Conservation (phyloP, 2,888 invertebrate genomes). For the Thymelicus lineola region DNA sequence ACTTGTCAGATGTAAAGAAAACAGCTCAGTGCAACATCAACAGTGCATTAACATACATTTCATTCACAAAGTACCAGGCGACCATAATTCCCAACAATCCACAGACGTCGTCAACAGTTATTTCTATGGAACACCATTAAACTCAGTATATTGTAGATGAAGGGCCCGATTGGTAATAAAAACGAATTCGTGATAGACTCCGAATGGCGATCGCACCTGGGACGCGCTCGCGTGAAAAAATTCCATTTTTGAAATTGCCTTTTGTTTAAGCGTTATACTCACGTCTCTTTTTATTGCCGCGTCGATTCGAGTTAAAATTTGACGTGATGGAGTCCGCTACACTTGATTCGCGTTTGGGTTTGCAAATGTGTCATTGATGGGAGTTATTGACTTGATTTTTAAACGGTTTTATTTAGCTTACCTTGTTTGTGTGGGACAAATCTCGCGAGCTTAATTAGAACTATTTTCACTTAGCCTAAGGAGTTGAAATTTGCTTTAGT, state of each 20-base stretch:
- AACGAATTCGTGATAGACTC: constrained; percentile 39
- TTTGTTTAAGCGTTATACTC: constrained; percentile 37
- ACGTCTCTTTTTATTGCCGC: constrained; percentile 26
- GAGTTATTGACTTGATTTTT: background rate
- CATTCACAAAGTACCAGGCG: background rate
- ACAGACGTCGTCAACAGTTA: constrained; percentile 20
- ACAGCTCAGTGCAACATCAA: background rate
- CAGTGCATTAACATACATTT: background rate
- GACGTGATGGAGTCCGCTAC: constrained; percentile 13
- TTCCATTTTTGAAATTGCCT: constrained; percentile 39
- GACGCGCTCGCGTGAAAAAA: constrained; percentile 35
- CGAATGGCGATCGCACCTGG: constrained; percentile 37
- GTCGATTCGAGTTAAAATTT: constrained; percentile 31
- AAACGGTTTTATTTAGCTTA: too few relatives aligned
- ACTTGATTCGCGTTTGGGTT: background rate
- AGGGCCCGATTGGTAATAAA: constrained; percentile 36
- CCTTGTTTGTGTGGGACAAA: too few relatives aligned
- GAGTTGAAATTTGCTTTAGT: too few relatives aligned
- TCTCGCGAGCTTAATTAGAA: too few relatives aligned
- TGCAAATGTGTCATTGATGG: background rate
- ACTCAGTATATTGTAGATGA: constrained; percentile 29
- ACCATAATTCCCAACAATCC: constrained; percentile 25
- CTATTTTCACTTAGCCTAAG: too few relatives aligned
- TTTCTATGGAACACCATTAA: constrained; percentile 33
- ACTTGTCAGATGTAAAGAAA: too few relatives aligned